A percentile compares a stretch with the other conserved stretches of the same genome.
Evolutionary conservation across 2,113 vertebrate genomes (phyloP).

Genomic region (Cynopterus brachyotis): DNA sequence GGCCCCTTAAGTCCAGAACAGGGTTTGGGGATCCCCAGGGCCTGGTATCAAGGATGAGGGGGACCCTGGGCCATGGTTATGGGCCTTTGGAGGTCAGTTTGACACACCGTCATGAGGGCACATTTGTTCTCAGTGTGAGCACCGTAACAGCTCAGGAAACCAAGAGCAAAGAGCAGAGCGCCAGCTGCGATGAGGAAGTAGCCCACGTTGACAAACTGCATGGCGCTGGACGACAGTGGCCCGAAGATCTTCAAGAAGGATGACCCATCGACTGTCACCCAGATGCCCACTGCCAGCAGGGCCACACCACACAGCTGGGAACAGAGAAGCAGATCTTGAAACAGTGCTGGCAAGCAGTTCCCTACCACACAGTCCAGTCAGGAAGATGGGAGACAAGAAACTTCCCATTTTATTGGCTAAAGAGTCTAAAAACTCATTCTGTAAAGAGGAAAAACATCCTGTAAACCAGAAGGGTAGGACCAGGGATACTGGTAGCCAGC

Average conservation of each 20-base stretch:
- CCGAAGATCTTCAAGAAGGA: conserved; percentile 88
- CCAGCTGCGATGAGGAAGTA: conserved; percentile 91
- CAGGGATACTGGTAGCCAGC: not conserved
- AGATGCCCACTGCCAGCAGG: conserved; percentile 91
- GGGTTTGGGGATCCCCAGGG: not conserved
- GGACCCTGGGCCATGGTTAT: not conserved
- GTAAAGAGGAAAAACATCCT: not conserved
- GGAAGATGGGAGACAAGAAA: not conserved
- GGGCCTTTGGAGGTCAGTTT: not conserved
- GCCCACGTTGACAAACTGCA: conserved; percentile 88
- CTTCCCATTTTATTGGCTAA: not conserved
- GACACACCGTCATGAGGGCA: conserved; percentile 91
- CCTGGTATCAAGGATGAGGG: not conserved
- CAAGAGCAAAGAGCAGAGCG: conserved; percentile 85
- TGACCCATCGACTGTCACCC: conserved; percentile 86
- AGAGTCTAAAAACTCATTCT: not conserved
- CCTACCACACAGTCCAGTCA: not conserved
- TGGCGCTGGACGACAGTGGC: conserved; percentile 73
- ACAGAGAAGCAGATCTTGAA: conserved; percentile 45
- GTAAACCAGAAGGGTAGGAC: not conserved
- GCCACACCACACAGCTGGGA: conserved; percentile 86
- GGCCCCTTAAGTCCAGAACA: not conserved
- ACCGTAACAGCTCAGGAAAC: conserved; percentile 90
- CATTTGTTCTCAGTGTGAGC: conserved; percentile 93
- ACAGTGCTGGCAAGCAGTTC: not conserved